Conservation (phyloP, 2,888 invertebrate species). For the Tyria jacobaeae region DNA sequence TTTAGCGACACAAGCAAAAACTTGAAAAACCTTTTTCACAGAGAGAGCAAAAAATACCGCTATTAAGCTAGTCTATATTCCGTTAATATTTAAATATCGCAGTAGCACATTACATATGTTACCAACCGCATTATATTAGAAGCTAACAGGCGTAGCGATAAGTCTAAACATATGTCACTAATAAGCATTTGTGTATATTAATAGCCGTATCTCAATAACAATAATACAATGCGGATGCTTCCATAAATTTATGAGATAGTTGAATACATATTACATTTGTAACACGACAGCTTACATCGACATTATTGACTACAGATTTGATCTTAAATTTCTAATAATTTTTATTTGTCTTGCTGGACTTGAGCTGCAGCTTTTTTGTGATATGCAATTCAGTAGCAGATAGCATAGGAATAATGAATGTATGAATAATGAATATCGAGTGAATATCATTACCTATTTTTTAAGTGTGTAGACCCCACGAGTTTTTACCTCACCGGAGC, state of each 20-base stretch:
- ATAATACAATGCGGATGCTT: conserved; percentile 44
- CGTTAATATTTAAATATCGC: neutral
- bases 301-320: conserved; percentile 6
- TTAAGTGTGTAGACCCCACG: no score
- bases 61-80: no score
- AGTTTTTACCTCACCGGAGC: no score
- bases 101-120: neutral
- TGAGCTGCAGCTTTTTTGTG: no score
- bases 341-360: neutral
- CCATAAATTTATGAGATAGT: conserved; percentile 46
- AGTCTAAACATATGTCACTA: conserved; percentile 42
- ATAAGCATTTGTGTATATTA: conserved; percentile 48
- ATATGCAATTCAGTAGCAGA: no score
- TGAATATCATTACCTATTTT: no score
- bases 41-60: no score
- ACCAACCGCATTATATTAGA: conserved; percentile 7
- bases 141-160: conserved; percentile 24
- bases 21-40: no score
- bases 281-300: conserved; percentile 25
- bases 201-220: conserved; percentile 47
- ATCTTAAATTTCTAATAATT: neutral
- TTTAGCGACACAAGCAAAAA: no score
- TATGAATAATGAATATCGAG: no score
- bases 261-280: conserved; percentile 35
- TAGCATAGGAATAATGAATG: no score